phyloP scores from a whole-genome alignment of 2,888 invertebrate species.

The Margaritifera margaritifera region DNA sequence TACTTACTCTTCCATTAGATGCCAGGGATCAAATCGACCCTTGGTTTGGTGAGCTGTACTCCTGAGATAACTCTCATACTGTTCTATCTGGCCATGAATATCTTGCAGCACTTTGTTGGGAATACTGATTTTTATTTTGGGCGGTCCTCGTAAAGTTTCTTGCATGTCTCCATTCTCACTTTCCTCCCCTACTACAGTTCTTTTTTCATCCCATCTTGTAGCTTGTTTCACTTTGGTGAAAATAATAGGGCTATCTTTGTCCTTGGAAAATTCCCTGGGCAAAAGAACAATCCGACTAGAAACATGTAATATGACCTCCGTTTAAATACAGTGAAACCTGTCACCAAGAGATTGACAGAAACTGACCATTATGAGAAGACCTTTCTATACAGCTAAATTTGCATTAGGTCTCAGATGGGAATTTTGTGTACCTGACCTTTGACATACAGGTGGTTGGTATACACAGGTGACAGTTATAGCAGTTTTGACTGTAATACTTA shows the following conservation, averaged over 20 bases:
- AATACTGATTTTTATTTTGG: conserved; percentile 40
- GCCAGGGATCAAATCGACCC: conserved; percentile 65
- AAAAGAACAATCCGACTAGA: background rate
- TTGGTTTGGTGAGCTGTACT: conserved; percentile 54
- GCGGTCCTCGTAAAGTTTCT: conserved; percentile 1
- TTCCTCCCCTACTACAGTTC: conserved; percentile 10
- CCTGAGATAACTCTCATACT: conserved; percentile 56
- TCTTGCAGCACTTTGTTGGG: conserved; percentile 48
- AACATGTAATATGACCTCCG: background rate
- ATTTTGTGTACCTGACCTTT: no score
- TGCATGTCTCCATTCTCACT: background rate
- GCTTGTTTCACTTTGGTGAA: conserved; percentile 52
- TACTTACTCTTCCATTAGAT: conserved; percentile 65
- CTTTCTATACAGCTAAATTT: background rate
- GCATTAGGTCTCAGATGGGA: no score
- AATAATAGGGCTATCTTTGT: conserved; percentile 47
- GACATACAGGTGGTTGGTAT: no score
- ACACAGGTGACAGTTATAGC: no score
- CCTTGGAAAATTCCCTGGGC: conserved; percentile 33
- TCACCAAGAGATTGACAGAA: no score
- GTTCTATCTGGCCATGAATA: conserved; percentile 49
- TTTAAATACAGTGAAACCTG: background rate
- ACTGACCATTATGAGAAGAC: background rate
- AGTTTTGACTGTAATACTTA: no score
- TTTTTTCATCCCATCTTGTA: conserved; percentile 13